Evolutionary conservation across 2,888 invertebrate species (phyloP).

Genomic region (Asteroscopus sphinx): DNA sequence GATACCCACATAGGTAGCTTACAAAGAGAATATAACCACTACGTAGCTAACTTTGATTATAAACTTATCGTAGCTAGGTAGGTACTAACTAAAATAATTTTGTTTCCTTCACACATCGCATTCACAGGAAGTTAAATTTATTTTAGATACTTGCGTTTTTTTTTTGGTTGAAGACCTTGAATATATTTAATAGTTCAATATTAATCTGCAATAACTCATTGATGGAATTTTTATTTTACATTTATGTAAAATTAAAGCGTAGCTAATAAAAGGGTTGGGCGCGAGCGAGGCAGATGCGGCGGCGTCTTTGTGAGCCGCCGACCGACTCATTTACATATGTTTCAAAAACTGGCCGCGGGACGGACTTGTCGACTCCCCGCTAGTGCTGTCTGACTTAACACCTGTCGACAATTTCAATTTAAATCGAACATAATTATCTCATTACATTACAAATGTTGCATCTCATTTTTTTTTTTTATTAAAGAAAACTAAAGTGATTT

Average conservation of each 20-base stretch:
- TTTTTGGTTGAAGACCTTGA: neutral
- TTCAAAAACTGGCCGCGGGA: slow-evolving; percentile 80
- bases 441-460: slow-evolving; percentile 27
- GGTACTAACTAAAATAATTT: no score
- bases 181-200: slow-evolving; percentile 36
- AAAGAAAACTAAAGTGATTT: neutral
- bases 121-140: neutral
- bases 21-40: no score
- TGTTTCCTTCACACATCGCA: neutral
- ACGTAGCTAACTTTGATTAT: no score
- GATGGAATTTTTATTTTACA: slow-evolving; percentile 64
- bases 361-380: slow-evolving; percentile 68
- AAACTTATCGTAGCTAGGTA: no score
- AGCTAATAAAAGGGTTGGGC: slow-evolving; percentile 77
- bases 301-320: slow-evolving; percentile 76
- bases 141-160: slow-evolving; percentile 1
- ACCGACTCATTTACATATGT: slow-evolving; percentile 83
- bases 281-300: slow-evolving; percentile 66
- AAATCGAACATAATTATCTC: no score
- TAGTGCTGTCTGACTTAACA: slow-evolving; percentile 69
- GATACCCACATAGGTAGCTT: no score
- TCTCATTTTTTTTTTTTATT: slow-evolving; percentile 11
- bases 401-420: slow-evolving; percentile 67
- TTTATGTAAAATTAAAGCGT: slow-evolving; percentile 75
- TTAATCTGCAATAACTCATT: slow-evolving; percentile 67